phyloP scores from a whole-genome alignment of 2,113 vertebrate genomes.

The Chloebia gouldiae region DNA sequence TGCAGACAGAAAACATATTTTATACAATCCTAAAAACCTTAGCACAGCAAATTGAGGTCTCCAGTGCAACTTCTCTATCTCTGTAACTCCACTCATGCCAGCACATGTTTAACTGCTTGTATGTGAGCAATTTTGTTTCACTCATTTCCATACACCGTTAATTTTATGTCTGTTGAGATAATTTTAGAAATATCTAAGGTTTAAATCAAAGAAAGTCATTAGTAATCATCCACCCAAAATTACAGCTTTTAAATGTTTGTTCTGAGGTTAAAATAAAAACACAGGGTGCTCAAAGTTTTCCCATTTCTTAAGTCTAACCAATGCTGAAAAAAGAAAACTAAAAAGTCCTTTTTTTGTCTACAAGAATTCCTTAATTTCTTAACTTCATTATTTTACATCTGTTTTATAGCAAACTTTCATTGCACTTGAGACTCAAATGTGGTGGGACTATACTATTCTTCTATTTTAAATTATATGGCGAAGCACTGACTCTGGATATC shows the following conservation, averaged over 20 bases:
- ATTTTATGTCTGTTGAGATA: neutral
- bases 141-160: neutral
- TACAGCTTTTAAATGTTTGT: neutral
- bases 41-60: neutral
- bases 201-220: neutral
- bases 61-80: neutral
- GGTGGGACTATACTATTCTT: neutral
- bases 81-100: neutral
- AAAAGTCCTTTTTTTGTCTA: neutral
- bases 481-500: neutral
- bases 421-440: neutral
- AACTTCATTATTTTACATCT: neutral
- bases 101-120: neutral
- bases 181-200: slow-evolving; percentile 1
- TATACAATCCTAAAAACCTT: neutral
- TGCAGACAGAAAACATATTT: neutral
- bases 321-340: neutral
- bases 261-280: neutral
- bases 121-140: neutral
- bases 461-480: neutral
- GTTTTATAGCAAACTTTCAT: neutral
- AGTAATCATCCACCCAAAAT: neutral
- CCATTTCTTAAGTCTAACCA: neutral
- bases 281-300: neutral
- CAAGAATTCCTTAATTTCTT: neutral